Conservation (phyloP, 2,888 invertebrate genomes). For the Pterostichus madidus region DNA sequence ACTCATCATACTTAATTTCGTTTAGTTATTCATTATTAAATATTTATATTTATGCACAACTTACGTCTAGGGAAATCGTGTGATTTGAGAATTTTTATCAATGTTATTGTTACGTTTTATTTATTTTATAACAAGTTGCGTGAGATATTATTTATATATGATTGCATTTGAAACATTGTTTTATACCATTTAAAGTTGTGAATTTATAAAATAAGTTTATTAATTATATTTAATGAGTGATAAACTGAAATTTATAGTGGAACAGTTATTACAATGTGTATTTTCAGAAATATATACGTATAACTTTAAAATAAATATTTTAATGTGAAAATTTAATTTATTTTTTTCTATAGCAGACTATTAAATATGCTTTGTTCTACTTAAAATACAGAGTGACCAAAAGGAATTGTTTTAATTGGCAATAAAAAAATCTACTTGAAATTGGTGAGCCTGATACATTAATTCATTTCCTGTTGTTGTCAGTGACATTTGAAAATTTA, state of each 20-base stretch:
- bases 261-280: not conserved
- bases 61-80: constrained; percentile 11
- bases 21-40: not conserved
- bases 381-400: no score
- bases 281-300: constrained; percentile 21
- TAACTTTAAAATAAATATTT: not conserved
- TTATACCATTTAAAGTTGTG: constrained; percentile 27
- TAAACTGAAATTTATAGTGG: no score
- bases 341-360: no score
- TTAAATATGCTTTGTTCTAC: no score
- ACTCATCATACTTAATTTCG: constrained; percentile 86
- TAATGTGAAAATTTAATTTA: no score
- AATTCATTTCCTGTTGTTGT: no score
- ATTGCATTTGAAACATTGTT: not conserved
- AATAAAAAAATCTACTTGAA: no score
- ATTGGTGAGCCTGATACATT: no score
- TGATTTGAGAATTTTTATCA: not conserved
- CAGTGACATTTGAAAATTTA: no score
- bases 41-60: constrained; percentile 32
- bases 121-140: constrained; percentile 7
- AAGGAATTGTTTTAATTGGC: no score
- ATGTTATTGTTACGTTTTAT: constrained; percentile 14
- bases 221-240: not conserved
- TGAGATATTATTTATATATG: not conserved
- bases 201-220: constrained; percentile 5